phyloP scores from a whole-genome alignment of 2,797 vertebrate species.

The Tenualosa thibaudeaui region DNA sequence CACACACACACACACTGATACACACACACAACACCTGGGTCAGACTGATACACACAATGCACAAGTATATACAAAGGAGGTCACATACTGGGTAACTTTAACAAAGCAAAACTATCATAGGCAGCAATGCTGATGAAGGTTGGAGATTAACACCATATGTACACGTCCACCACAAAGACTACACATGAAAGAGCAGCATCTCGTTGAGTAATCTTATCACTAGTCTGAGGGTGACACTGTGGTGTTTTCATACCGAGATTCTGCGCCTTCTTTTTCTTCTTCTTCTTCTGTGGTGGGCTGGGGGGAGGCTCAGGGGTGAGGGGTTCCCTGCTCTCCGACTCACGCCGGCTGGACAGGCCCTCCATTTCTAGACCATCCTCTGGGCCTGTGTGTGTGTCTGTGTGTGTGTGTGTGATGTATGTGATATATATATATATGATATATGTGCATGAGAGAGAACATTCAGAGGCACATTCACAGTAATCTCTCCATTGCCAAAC shows the following conservation, averaged over 20 bases:
- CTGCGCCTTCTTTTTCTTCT: conserved; percentile 79
- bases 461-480: background rate
- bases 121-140: too few species aligned
- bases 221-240: too few species aligned
- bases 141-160: too few species aligned
- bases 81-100: too few species aligned
- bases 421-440: background rate
- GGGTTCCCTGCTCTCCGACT: conserved; percentile 74
- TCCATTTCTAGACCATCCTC: conserved; percentile 64
- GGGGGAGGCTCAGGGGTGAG: conserved; percentile 76
- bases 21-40: background rate
- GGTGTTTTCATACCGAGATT: conserved; percentile 57
- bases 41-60: background rate
- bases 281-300: conserved; percentile 78
- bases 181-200: too few species aligned
- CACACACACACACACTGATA: background rate
- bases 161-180: too few species aligned
- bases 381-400: conserved; percentile 14
- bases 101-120: too few species aligned
- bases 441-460: background rate
- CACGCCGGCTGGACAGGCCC: conserved; percentile 60
- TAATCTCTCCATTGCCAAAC: background rate
- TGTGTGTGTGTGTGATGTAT: background rate
- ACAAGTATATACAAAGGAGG: too few species aligned
- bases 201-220: too few species aligned